phyloP scores from a whole-genome alignment of 1,140 invertebrate genomes.

The Meloidogyne exigua region DNA sequence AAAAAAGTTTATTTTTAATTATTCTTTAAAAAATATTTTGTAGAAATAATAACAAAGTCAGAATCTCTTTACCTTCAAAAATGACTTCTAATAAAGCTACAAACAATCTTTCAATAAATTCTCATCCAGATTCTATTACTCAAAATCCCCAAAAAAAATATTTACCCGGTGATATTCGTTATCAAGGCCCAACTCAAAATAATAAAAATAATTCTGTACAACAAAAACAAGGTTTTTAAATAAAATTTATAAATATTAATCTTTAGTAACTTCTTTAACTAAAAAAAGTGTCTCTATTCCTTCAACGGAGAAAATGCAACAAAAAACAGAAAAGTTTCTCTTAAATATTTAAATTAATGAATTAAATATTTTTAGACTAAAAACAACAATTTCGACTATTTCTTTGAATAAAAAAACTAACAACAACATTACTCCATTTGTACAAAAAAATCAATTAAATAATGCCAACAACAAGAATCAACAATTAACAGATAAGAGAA shows the following conservation, averaged over 20 bases:
- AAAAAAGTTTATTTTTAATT: not conserved
- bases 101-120: constrained; percentile 10
- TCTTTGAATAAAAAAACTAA: not conserved
- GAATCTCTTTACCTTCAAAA: constrained; percentile 17
- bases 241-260: not conserved
- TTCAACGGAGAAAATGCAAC: not conserved
- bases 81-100: not conserved
- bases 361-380: not conserved
- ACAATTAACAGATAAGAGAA: not conserved
- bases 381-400: not conserved
- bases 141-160: constrained; percentile 37
- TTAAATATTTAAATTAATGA: not conserved
- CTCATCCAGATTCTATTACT: not conserved
- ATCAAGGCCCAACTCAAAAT: constrained; percentile 31
- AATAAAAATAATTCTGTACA: not conserved
- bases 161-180: constrained; percentile 48
- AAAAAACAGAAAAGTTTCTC: not conserved
- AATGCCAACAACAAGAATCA: not conserved
- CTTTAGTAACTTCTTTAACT: not conserved
- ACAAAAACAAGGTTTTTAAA: not conserved
- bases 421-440: not conserved
- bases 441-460: not conserved
- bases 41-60: constrained; percentile 1
- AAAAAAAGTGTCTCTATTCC: constrained; percentile 2
- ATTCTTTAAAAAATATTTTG: not conserved